phyloP scores from a whole-genome alignment of 2,797 vertebrate species.

The Meda fulgida region DNA sequence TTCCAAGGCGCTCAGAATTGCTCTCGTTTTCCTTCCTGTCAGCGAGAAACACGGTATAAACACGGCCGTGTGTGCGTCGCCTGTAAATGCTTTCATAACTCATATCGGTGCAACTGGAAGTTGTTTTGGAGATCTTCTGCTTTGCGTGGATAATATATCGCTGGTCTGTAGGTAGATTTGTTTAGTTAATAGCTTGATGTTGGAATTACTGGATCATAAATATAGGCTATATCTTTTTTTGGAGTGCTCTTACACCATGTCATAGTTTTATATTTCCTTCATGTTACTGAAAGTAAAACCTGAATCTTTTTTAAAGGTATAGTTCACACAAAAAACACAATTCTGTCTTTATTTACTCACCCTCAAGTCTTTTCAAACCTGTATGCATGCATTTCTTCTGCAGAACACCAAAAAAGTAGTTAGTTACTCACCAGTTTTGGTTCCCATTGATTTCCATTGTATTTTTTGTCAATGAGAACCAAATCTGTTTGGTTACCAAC shows the following conservation, averaged over 20 bases:
- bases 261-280: not conserved
- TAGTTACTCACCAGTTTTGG: not conserved
- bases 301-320: not conserved
- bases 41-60: constrained; percentile 97
- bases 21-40: constrained; percentile 89
- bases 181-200: constrained; percentile 65
- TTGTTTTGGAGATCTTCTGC: constrained; percentile 71
- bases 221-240: not conserved
- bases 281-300: not conserved
- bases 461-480: not conserved
- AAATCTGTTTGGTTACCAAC: not conserved
- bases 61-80: constrained; percentile 84
- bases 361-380: not conserved
- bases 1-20: constrained; percentile 94
- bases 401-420: not conserved
- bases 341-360: too few relatives aligned
- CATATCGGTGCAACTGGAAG: constrained; percentile 80
- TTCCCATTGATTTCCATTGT: not conserved
- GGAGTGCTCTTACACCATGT: not conserved
- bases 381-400: not conserved
- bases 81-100: constrained; percentile 93
- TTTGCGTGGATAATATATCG: constrained; percentile 67
- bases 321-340: not conserved
- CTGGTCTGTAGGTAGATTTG: constrained; percentile 27
- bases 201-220: constrained; percentile 69